Evolutionary conservation across 2,797 vertebrate genomes (phyloP), one percentile per base, ranked within the genome.

Genomic region (Anas georgica): DNA sequence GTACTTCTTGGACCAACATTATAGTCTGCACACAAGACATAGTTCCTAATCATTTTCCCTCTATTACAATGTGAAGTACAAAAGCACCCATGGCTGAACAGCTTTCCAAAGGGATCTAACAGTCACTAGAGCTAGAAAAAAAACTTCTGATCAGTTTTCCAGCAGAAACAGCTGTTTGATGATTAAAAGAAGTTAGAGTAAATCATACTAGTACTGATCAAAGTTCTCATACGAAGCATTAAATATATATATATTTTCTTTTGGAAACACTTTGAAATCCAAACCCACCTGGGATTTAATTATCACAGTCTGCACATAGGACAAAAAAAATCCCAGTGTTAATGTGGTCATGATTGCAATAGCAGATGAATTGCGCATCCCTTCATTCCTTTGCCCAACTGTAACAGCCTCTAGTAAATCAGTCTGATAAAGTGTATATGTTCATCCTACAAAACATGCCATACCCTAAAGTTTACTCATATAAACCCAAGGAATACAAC

Each of bases 231-330:
- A 17, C 3, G 78, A 64, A 52, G 7, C 31, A 87, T 66, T 50
- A 54, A 31, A 39, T 86, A 20, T 72, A 39, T 6, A 43, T 10
- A 56, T 25, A 45, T 69, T 77, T 55, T 60, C 43, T 35, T 77
- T 83, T 31, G 83, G 46, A 90, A 91, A 67, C 7, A 48, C 60
- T 94, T 50, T 75, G 23, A 94, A 90, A 81, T 33, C 16, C 26
- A 87, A 25, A 22, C 45, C 25, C 9, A 75, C 28, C 28, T 79
- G 50, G 46, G 28, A 31, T 64, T 78, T 91, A 31, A n/a, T 76
- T 73, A 29, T 23, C 56, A 33, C 1, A 8, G 55, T 60, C 58
- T n/a, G 41, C 14, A n/a, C 35, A 46, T 70, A 80, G 43, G 54
- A 16, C 33, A 74, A 80, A 77, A 59, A 73, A 55, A 1, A 3